A percentile compares a stretch with the other conserved stretches of the same genome.
Evolutionary conservation across 2,888 invertebrate genomes (phyloP).

Genomic region (Drosophila nr. fundita): DNA sequence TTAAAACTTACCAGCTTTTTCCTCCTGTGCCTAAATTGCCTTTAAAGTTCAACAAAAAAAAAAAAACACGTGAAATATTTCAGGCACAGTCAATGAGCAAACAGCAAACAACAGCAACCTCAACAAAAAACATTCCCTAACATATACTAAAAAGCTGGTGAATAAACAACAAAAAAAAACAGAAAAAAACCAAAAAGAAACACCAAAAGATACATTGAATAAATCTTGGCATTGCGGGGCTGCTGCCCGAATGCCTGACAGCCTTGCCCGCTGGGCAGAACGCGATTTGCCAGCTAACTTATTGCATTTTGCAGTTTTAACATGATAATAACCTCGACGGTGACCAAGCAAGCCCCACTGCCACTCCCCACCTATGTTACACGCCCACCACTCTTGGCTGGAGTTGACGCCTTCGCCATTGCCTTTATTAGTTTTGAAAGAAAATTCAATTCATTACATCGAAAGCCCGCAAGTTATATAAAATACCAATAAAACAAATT

Average conservation of each 20-base stretch:
- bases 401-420: constrained; percentile 43
- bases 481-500: background rate
- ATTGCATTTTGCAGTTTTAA: constrained; percentile 70
- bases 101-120: background rate
- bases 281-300: constrained; percentile 66
- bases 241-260: constrained; percentile 6
- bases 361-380: background rate
- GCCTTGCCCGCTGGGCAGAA: constrained; percentile 44
- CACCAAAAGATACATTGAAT: constrained; percentile 50
- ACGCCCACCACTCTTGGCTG: constrained; percentile 25
- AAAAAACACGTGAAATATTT: constrained; percentile 19
- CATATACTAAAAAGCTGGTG: background rate
- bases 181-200: constrained; percentile 16
- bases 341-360: constrained; percentile 31
- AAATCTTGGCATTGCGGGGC: constrained; percentile 68
- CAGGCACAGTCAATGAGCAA: constrained; percentile 32
- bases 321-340: constrained; percentile 67
- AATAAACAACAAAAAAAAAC: constrained; percentile 2
- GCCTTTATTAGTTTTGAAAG: constrained; percentile 28
- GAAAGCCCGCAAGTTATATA: background rate
- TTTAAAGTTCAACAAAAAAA: constrained; percentile 14
- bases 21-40: background rate
- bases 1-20: background rate
- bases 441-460: background rate
- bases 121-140: background rate